Evolutionary conservation across 2,113 vertebrate genomes (phyloP).

Genomic region (Callospermophilus lateralis): DNA sequence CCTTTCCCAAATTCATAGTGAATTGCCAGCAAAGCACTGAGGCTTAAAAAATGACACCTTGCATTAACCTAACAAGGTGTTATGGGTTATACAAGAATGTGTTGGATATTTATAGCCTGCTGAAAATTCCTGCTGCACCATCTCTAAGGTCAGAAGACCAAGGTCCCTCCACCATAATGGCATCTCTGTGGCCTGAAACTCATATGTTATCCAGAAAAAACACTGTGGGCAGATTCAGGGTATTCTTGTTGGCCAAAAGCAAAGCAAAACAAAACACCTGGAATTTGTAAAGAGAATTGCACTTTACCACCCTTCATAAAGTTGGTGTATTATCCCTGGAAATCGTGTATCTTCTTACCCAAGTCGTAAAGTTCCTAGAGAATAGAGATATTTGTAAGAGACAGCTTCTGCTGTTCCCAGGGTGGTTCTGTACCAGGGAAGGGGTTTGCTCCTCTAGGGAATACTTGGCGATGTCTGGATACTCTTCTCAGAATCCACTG

Average conservation of each 20-base stretch:
- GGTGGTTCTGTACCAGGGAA: not conserved
- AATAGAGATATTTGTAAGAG: no score
- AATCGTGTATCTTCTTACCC: not conserved
- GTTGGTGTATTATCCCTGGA: not conserved
- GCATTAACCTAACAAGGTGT: slow-evolving; percentile 78
- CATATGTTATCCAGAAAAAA: slow-evolving; percentile 39
- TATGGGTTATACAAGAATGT: slow-evolving; percentile 29
- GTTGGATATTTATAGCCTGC: slow-evolving; percentile 62
- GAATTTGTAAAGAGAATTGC: not conserved
- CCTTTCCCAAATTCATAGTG: slow-evolving; percentile 46
- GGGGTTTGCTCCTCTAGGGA: not conserved
- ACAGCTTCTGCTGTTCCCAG: not conserved
- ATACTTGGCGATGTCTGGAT: not conserved
- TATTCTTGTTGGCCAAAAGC: not conserved
- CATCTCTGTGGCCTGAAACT: slow-evolving; percentile 58
- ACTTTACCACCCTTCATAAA: not conserved
- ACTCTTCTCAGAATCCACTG: not conserved
- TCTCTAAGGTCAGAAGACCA: slow-evolving; percentile 57
- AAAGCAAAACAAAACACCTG: not conserved
- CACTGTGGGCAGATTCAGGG: not conserved
- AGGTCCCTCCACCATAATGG: slow-evolving; percentile 30
- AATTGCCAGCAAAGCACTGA: slow-evolving; percentile 61
- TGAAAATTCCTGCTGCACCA: slow-evolving; percentile 51
- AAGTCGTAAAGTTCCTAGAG: not conserved
- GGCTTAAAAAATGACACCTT: slow-evolving; percentile 58